These are phyloP conservation scores for Etia nguti DNA, from an alignment of 2,113 vertebrate genomes.

Conservation along the genomic window DNA sequence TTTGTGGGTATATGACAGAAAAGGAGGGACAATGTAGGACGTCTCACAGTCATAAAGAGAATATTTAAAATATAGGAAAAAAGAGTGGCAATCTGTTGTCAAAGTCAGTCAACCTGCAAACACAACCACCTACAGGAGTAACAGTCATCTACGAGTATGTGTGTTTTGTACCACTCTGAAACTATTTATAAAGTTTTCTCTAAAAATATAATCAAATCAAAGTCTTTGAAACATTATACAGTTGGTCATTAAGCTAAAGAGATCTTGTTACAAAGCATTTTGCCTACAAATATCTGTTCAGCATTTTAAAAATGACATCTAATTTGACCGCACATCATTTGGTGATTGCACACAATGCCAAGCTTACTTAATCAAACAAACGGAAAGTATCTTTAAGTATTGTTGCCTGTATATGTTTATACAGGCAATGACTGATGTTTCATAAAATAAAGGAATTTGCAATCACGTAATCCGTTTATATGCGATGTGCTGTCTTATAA, in stretches of 20 bases:
- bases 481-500: not conserved
- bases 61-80: not conserved
- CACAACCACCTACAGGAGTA: not conserved
- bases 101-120: not conserved
- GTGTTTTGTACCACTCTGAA: not conserved
- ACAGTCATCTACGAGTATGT: not conserved
- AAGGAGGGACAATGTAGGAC: not conserved
- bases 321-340: not conserved
- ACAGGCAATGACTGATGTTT: not conserved
- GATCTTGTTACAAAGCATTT: not conserved
- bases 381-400: not conserved
- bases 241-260: not conserved
- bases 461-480: not conserved
- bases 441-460: not conserved
- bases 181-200: not conserved
- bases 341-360: not conserved
- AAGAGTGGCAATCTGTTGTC: not conserved
- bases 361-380: not conserved
- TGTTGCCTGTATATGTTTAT: not conserved
- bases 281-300: not conserved
- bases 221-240: not conserved
- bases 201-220: not conserved
- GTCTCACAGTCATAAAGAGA: not conserved
- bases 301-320: not conserved
- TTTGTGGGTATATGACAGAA: not conserved